Evolutionary conservation across 1,140 invertebrate species (phyloP), one percentile per base, ranked within the genome.

Genomic region (Steinernema khuongi): DNA sequence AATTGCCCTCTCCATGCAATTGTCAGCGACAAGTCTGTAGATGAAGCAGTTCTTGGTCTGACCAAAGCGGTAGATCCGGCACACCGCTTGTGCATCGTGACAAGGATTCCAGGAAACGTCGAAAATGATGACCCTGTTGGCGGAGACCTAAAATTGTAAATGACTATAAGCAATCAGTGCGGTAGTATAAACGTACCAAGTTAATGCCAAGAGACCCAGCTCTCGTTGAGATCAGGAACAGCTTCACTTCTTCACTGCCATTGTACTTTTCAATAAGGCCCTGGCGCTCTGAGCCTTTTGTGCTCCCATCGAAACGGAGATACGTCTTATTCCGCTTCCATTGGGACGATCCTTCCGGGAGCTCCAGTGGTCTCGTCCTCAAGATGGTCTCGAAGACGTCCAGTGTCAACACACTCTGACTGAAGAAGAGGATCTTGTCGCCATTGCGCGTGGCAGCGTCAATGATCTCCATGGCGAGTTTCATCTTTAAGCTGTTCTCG

Each of bases 51-150:
- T 91, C 85, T 96, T 97, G 76, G 90, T 89, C 86, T 99, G 96
- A 0, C 96, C 95, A 86, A 97, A 97, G 22, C 94, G 89, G 86
- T 97, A 99, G 36, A 99, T 94, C 81, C 96, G 88, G 86, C 96
- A 99, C 0, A 99, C 94, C 67, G 85, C 85, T 87, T 99, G 96
- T 0, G 94, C 96, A 85, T 99, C 96, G 85, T 98, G 95, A 83
- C 96, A 97, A n/a, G 96, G 96, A 88, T 99, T 99, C 95, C 96
- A 99, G 1, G 93, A 96, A 36, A 95, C 95, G 88, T 99, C 96
- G 81, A 98, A 92, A 31, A 99, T 94, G 28, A 99, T 91, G 0
- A 97, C 96, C 67, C 96, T 88, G 88, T 97, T 98, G 0, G 96
- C 96, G 28, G 95, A 96, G 29, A 89, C 84, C 78, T 81, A 31